Evolutionary conservation across 2,113 vertebrate genomes (phyloP), one percentile per base, ranked within the genome.

Genomic region (Dinomys branickii): DNA sequence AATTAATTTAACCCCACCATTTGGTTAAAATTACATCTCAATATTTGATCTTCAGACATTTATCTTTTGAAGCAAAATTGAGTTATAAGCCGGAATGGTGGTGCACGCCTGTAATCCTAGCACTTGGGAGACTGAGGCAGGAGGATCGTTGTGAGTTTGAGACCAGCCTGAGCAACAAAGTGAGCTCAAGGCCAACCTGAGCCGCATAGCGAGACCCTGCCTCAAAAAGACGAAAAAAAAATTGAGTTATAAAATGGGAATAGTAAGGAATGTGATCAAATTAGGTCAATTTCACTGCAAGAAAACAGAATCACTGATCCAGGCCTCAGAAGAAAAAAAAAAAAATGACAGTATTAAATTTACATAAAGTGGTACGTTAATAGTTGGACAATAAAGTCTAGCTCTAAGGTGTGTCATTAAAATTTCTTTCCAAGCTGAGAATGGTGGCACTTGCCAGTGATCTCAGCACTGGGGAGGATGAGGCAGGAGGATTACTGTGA

Each of bases 171-270:
- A n/a, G n/a, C n/a, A n/a, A n/a, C n/a, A n/a, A n/a, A n/a, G n/a
- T n/a, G n/a, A n/a, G n/a, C n/a, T n/a, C n/a, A n/a, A n/a, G n/a
- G n/a, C n/a, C n/a, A n/a, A n/a, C n/a, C n/a, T n/a, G n/a, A n/a
- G n/a, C n/a, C n/a, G n/a, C n/a, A n/a, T n/a, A n/a, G n/a, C n/a
- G n/a, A n/a, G n/a, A n/a, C n/a, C n/a, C n/a, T n/a, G n/a, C n/a
- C n/a, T n/a, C n/a, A n/a, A n/a, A n/a, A n/a, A n/a, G n/a, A n/a
- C n/a, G n/a, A n/a, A n/a, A n/a, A n/a, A n/a, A 81, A 28, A 87
- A 73, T 0, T 73, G 16, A 96, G 81, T 92, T 95, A 28, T 87
- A 96, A 90, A 84, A 81, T 3, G 69, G n/a, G 33, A 90, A 80
- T 13, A 89, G 0, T 69, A 58, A 82, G 26, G 7, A 52, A 38